phyloP scores from a whole-genome alignment of 1,140 invertebrate genomes.

The Scaptomyza pallida region DNA sequence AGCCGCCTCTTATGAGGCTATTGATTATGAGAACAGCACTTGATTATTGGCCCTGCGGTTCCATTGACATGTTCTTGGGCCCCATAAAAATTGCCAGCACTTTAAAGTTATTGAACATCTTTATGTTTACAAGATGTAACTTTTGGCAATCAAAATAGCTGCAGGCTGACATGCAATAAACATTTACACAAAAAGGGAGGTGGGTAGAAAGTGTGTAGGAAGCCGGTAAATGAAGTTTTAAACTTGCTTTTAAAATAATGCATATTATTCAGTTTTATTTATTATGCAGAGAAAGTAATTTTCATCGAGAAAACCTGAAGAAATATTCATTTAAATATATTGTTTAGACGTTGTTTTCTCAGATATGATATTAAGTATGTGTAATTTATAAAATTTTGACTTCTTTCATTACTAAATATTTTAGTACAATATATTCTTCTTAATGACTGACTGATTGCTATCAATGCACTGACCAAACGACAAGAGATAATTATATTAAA shows the following conservation, averaged over 20 bases:
- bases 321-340: too few relatives aligned
- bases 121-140: conserved; percentile 82
- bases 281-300: too few relatives aligned
- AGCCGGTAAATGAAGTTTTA: background rate
- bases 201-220: conserved; percentile 2
- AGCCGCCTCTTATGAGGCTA: conserved; percentile 15
- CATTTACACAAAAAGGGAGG: background rate
- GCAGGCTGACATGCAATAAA: conserved; percentile 64
- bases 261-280: too few relatives aligned
- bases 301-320: too few relatives aligned
- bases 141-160: conserved; percentile 69
- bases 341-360: background rate
- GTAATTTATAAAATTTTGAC: too few relatives aligned
- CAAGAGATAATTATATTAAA: too few relatives aligned
- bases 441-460: too few relatives aligned
- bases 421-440: background rate
- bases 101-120: conserved; percentile 70
- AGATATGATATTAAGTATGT: too few relatives aligned
- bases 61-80: conserved; percentile 70
- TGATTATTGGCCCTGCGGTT: conserved; percentile 63
- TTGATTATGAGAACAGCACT: conserved; percentile 20
- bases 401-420: too few relatives aligned
- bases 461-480: too few relatives aligned
- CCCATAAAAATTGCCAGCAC: conserved; percentile 45
- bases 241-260: too few relatives aligned